Conservation (phyloP, 1,140 invertebrate species). For the Drosophila subobscura region DNA sequence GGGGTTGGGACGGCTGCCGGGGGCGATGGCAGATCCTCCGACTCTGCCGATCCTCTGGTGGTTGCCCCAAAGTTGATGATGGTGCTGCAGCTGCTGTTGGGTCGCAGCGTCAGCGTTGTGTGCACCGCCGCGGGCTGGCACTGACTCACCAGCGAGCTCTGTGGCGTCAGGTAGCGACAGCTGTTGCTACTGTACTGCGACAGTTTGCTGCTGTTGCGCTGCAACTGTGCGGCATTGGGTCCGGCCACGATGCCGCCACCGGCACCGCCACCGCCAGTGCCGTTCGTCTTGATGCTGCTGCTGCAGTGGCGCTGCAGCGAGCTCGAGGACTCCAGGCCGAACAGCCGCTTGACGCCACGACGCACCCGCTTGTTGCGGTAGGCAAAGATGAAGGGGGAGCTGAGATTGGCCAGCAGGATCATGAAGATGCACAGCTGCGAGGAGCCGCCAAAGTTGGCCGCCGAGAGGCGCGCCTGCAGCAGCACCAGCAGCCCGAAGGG, state of each 20-base stretch:
- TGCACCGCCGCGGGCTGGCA: constrained; percentile 54
- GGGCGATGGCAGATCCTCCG: constrained; percentile 60
- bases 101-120: constrained; percentile 56
- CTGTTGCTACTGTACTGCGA: constrained; percentile 77
- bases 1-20: constrained; percentile 14
- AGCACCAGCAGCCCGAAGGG: constrained; percentile 87
- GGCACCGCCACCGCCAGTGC: constrained; percentile 6
- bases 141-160: constrained; percentile 67
- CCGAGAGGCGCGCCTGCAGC: constrained; percentile 70
- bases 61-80: constrained; percentile 72
- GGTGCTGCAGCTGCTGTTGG: constrained; percentile 78
- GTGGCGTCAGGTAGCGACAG: constrained; percentile 72
- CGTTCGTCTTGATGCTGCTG: constrained; percentile 66
- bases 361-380: constrained; percentile 90
- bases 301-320: constrained; percentile 66
- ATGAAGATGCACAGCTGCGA: constrained; percentile 86
- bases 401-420: constrained; percentile 87
- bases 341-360: constrained; percentile 87
- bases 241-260: not conserved
- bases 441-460: constrained; percentile 67
- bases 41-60: constrained; percentile 46
- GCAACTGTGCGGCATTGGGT: constrained; percentile 42
- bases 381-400: constrained; percentile 91
- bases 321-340: constrained; percentile 84
- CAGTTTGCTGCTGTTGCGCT: constrained; percentile 74